These are phyloP conservation scores for Strongylocentrotus purpuratus DNA, from an alignment of 35 echinoderm and acorn worm genomes.

Conservation along the genomic window DNA sequence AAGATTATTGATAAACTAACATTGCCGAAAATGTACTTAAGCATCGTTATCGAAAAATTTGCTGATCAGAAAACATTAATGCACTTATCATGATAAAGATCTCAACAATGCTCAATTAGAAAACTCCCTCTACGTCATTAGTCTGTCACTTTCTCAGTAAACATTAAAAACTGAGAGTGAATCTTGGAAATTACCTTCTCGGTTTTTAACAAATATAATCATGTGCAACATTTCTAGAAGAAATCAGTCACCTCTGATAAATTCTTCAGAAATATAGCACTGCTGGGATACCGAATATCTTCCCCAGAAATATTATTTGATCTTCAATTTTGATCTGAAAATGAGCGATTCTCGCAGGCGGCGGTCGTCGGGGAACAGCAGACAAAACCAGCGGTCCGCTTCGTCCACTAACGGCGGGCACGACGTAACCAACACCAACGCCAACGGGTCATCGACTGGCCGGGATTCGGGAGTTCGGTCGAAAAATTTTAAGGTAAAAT, in stretches of 20 bases:
- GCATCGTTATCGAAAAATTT: no score
- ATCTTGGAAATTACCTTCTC: background rate
- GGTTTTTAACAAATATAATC: background rate
- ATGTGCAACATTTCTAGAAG: background rate
- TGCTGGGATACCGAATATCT: background rate
- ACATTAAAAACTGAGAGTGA: background rate
- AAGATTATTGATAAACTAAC: no score
- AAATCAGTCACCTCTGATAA: background rate
- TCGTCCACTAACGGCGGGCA: constrained; percentile 7
- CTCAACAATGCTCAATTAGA: background rate
- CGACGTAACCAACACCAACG: background rate
- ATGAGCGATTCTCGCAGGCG: constrained; percentile 48
- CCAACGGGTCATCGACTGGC: constrained; percentile 24
- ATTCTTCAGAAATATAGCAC: background rate
- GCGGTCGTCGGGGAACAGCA: constrained; percentile 48
- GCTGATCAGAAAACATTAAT: no score
- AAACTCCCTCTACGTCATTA: background rate
- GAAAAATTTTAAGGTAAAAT: constrained; percentile 44
- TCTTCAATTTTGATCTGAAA: background rate
- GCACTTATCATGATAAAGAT: no score
- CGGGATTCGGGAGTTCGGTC: constrained; percentile 21
- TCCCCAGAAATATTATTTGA: background rate
- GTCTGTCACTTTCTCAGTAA: background rate
- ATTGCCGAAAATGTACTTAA: no score
- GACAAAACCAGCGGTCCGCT: constrained; percentile 30